Percentiles rank a stretch among this genome's conserved stretches.
These are phyloP conservation scores for Lordiphosa stackelbergi DNA, from an alignment of 1,140 invertebrate genomes.

Conservation along the genomic window DNA sequence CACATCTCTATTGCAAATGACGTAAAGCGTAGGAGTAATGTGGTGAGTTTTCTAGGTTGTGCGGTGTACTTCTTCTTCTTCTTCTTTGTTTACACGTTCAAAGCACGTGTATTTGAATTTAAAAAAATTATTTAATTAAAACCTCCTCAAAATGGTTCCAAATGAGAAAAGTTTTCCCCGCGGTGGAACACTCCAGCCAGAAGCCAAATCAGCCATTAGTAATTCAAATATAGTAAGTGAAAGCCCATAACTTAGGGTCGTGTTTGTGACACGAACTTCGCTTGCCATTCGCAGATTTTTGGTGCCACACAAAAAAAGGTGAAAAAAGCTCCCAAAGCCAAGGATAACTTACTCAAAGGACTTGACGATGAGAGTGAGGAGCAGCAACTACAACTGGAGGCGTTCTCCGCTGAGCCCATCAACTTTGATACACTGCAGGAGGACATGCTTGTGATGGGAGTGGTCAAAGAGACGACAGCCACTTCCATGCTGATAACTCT, in stretches of 20 bases:
- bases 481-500: slow-evolving; percentile 72
- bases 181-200: slow-evolving; percentile 49
- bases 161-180: slow-evolving; percentile 73
- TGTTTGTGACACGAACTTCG: not conserved
- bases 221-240: slow-evolving; percentile 61
- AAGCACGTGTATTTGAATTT: slow-evolving; percentile 5
- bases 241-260: not conserved
- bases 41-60: too few relatives aligned
- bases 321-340: slow-evolving; percentile 52
- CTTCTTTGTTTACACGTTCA: too few relatives aligned
- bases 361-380: slow-evolving; percentile 22
- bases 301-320: slow-evolving; percentile 67
- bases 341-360: slow-evolving; percentile 27
- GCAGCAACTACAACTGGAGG: slow-evolving; percentile 24
- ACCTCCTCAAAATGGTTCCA: slow-evolving; percentile 27
- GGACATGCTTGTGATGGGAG: slow-evolving; percentile 72
- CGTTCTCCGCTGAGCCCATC: slow-evolving; percentile 63
- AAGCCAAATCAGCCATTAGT: slow-evolving; percentile 21
- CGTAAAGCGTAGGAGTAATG: too few relatives aligned
- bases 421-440: slow-evolving; percentile 67
- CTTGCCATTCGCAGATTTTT: slow-evolving; percentile 45
- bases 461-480: slow-evolving; percentile 50
- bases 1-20: too few relatives aligned
- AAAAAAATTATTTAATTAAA: slow-evolving; percentile 21
- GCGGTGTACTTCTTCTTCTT: too few relatives aligned